Conservation (phyloP, 2,888 invertebrate species). For the Ganaspis brasiliensis region DNA sequence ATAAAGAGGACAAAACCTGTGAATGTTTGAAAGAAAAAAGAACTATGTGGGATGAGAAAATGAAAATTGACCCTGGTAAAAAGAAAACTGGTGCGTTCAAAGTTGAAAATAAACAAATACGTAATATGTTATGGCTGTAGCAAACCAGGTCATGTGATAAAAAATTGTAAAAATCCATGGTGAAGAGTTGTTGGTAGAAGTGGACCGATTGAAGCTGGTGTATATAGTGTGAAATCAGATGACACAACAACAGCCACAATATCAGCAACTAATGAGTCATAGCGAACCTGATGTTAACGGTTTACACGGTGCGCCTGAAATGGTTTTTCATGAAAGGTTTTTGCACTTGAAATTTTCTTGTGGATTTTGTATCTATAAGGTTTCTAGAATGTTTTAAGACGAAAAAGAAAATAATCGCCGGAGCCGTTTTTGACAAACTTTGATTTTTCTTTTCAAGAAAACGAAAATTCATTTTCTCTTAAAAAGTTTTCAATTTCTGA, state of each 20-base stretch:
- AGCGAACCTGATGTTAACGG: neutral
- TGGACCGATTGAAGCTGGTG: conserved; percentile 7
- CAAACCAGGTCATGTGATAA: conserved; percentile 42
- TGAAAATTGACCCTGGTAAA: neutral
- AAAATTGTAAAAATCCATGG: conserved; percentile 34
- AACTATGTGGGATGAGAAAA: neutral
- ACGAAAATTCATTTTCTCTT: no score
- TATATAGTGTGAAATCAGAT: neutral
- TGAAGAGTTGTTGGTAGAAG: neutral
- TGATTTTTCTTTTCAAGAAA: no score
- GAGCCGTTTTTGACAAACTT: no score
- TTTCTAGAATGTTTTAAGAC: no score
- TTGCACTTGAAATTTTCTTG: no score
- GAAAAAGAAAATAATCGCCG: no score
- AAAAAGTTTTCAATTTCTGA: no score
- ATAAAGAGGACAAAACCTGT: conserved; percentile 62
- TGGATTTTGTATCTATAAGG: no score
- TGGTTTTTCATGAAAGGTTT: no score
- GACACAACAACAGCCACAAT: conserved; percentile 1
- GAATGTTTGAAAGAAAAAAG: conserved; percentile 68
- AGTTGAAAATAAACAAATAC: conserved; percentile 6
- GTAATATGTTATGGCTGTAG: conserved; percentile 32
- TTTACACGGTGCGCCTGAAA: no score
- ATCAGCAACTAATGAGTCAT: neutral
- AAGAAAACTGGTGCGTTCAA: neutral